phyloP scores from a whole-genome alignment of 2,797 vertebrate genomes.

The Thalassophryne amazonica region DNA sequence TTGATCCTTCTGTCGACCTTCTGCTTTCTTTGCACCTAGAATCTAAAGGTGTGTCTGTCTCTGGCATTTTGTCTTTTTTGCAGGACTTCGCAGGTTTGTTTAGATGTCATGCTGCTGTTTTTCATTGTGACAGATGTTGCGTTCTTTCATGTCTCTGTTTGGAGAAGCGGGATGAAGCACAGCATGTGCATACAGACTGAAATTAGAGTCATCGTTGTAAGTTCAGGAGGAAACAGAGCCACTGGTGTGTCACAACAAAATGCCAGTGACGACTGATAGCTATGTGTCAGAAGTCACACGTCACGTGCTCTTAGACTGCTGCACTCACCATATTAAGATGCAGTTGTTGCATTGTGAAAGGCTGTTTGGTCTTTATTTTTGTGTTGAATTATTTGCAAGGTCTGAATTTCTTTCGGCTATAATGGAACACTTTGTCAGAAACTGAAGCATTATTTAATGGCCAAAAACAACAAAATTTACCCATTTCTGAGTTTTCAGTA shows the following conservation, averaged over 20 bases:
- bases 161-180: constrained; percentile 51
- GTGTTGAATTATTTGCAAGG: too few species aligned
- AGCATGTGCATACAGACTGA: constrained; percentile 11
- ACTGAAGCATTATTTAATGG: too few species aligned
- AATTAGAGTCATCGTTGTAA: constrained; percentile 27
- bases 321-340: too few species aligned
- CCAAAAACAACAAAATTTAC: too few species aligned
- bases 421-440: too few species aligned
- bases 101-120: constrained; percentile 38
- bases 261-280: too few species aligned
- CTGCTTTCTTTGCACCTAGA: constrained; percentile 4
- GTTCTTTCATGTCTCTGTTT: constrained; percentile 35
- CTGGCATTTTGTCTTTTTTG: constrained; percentile 1
- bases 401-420: too few species aligned
- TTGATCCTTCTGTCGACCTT: constrained; percentile 45
- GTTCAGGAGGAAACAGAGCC: constrained; percentile 49
- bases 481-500: too few species aligned
- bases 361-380: too few species aligned
- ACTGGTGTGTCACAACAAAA: constrained; percentile 18
- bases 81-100: constrained; percentile 29
- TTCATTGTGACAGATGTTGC: constrained; percentile 30
- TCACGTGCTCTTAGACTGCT: too few species aligned
- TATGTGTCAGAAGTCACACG: too few species aligned
- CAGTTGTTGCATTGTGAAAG: too few species aligned
- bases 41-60: constrained; percentile 30